Base-by-base conservation (phyloP, 1,140 invertebrate species). In the Zaprionus lachaisei region DNA sequence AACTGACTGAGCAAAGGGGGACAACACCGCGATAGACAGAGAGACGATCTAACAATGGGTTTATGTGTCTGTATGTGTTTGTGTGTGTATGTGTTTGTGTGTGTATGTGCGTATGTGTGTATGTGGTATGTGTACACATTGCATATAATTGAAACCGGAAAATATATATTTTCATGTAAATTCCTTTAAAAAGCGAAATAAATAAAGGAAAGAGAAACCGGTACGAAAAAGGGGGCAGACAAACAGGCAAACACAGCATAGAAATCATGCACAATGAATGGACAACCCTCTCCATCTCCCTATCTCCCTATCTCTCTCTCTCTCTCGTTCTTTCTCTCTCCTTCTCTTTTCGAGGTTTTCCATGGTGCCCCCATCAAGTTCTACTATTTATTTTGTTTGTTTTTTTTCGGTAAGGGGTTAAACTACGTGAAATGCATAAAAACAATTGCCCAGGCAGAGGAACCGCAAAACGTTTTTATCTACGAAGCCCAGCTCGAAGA, bases 91-190 rank as follows among this genome's bases (percentile, higher is more conserved):
- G 9, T 11, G 31, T 60, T n/a, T 55, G 54, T 34, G 31, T 34
- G 31, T 34, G 0, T 11, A 3, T 34, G 31, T 60, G 57, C 63
- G 20, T 20, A 20, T 20, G 9, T 11, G 31, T 60, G 57, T 67
- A 49, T 47, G 60, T 64, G 5, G 20, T 34, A 11, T 28, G 9
- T 60, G 26, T 49, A 44, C 31, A 78, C 58, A 85, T 73, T 60
- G 73, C 69, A 84, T 86, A 85, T 91, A 91, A 91, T 91, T 91
- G 87, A 91, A 91, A 91, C 86, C 86, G 86, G 86, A 91, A 91
- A 91, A 91, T 89, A 91, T 91, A 91, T 83, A 91, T 91, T 91
- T 91, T 87, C 86, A 91, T 91, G 89, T 91, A 91, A 91, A 91
- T 87, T 91, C 84, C 77, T 84, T 81, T 24, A 17, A 77, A 91